Conservation (phyloP, 2,113 vertebrate genomes). For the Tinamus guttatus region DNA sequence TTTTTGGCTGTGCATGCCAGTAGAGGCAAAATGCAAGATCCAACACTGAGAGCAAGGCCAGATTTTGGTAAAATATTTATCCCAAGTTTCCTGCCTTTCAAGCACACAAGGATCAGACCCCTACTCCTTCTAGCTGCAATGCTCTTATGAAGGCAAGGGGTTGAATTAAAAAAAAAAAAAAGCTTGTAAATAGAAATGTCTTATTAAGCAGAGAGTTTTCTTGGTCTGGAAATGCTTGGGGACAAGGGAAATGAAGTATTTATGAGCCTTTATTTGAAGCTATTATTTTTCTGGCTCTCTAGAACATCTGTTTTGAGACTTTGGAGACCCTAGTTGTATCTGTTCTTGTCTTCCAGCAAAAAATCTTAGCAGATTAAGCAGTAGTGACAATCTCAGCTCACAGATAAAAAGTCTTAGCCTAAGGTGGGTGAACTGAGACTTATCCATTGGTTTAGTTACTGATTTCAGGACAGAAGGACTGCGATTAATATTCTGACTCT, state of each 20-base stretch:
- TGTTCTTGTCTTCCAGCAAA: neutral
- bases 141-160: neutral
- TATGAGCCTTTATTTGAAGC: neutral
- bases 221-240: neutral
- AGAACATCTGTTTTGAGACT: conserved; percentile 15
- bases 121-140: neutral
- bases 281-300: neutral
- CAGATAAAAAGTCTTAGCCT: neutral
- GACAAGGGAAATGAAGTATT: neutral
- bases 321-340: neutral
- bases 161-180: neutral
- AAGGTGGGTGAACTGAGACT: neutral
- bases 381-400: neutral
- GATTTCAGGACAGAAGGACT: neutral
- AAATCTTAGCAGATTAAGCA: neutral
- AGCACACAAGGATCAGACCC: neutral
- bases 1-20: neutral
- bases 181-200: neutral
- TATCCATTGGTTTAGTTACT: neutral
- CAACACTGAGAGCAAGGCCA: neutral
- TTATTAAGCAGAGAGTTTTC: neutral
- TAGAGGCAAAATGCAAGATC: neutral
- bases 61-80: neutral
- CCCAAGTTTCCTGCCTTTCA: neutral
- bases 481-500: neutral